phyloP scores from a whole-genome alignment of 2,113 vertebrate genomes.

The Tetrao urogallus region DNA sequence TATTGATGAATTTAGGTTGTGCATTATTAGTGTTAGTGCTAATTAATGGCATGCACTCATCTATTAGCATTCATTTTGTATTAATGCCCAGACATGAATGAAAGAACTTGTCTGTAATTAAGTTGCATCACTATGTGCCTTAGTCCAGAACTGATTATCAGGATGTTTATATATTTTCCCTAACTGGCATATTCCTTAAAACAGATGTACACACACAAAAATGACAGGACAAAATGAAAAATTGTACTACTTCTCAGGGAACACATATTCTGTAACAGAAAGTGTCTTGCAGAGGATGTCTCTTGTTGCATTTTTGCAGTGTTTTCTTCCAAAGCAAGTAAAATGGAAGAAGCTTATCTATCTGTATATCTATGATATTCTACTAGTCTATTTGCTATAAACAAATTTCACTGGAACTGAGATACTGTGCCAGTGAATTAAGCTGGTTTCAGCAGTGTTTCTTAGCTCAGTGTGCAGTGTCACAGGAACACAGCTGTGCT shows the following conservation, averaged over 20 bases:
- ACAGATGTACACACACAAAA: background rate
- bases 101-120: background rate
- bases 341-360: background rate
- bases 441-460: background rate
- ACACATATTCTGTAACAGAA: background rate
- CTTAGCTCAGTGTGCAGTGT: background rate
- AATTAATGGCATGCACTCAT: background rate
- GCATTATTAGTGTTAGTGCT: background rate
- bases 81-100: background rate
- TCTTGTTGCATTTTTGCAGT: background rate
- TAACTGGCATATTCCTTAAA: background rate
- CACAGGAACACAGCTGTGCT: constrained; percentile 3
- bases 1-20: background rate
- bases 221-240: background rate
- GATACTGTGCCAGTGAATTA: background rate
- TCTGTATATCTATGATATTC: background rate
- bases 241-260: background rate
- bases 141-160: background rate
- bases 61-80: background rate
- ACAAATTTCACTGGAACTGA: background rate
- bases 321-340: background rate
- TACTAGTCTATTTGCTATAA: background rate
- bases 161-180: background rate
- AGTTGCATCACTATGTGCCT: background rate
- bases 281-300: background rate